These are phyloP conservation scores for Ceyx margarethae DNA, from an alignment of 2,113 vertebrate genomes.

Conservation along the genomic window DNA sequence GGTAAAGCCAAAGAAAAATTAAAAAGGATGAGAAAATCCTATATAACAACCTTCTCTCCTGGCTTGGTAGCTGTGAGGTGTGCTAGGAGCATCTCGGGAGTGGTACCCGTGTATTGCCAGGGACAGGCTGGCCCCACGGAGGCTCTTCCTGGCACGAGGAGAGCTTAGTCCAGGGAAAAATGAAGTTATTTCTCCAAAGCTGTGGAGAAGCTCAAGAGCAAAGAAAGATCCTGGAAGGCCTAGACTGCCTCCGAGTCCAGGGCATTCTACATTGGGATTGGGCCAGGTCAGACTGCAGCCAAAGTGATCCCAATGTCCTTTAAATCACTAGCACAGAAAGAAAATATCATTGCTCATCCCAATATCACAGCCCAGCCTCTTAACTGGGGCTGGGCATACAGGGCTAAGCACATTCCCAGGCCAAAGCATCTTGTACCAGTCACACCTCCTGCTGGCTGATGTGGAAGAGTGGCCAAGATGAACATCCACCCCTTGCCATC, in stretches of 20 bases:
- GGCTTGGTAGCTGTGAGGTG: not conserved
- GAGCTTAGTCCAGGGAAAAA: not conserved
- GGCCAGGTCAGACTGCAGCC: not conserved
- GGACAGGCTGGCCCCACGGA: not conserved
- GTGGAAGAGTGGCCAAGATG: not conserved
- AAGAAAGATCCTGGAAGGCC: not conserved
- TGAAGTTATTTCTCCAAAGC: not conserved
- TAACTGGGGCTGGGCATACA: not conserved
- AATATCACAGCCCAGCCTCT: not conserved
- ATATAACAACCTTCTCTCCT: not conserved
- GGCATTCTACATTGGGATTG: not conserved
- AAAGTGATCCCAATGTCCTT: not conserved
- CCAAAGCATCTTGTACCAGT: not conserved
- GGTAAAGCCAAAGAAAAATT: not conserved
- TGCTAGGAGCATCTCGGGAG: not conserved
- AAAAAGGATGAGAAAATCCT: not conserved
- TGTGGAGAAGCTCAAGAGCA: not conserved
- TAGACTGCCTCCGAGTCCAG: not conserved
- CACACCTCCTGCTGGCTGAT: not conserved
- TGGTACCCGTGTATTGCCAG: too few species aligned
- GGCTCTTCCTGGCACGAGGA: not conserved
- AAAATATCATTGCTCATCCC: not conserved
- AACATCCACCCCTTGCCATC: not conserved
- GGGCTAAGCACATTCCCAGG: not conserved
- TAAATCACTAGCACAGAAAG: not conserved